A percentile compares a stretch with the other conserved stretches of the same genome.
Evolutionary conservation across 2,797 vertebrate species (phyloP).

Genomic region (Xiphorhynchus erythropygius): DNA sequence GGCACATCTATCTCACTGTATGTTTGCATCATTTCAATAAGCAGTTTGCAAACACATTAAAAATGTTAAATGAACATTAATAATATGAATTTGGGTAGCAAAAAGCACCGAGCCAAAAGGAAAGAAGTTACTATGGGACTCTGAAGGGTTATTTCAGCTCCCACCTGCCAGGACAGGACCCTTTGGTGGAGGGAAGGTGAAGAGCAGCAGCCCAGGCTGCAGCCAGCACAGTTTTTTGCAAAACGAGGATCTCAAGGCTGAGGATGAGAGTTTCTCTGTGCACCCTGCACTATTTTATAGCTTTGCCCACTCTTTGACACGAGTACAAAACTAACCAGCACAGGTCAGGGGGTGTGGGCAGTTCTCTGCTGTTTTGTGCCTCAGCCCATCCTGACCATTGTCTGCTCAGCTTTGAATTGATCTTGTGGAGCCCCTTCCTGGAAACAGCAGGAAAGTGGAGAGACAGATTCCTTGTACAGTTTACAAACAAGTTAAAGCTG

Average conservation of each 20-base stretch:
- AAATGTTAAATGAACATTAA: background rate
- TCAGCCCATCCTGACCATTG: background rate
- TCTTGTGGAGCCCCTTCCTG: background rate
- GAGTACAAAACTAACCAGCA: background rate
- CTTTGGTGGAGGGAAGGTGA: background rate
- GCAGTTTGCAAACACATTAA: background rate
- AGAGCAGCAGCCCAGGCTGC: background rate
- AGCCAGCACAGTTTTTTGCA: background rate
- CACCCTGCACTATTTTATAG: background rate
- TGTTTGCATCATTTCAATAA: background rate
- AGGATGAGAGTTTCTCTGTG: background rate
- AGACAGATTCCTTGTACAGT: background rate
- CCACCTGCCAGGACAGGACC: background rate
- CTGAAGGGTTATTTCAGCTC: background rate
- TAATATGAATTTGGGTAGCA: background rate
- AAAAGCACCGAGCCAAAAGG: background rate
- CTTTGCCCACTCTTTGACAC: background rate
- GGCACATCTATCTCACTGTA: background rate
- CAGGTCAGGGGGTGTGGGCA: background rate
- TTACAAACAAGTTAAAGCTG: background rate
- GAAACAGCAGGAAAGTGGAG: background rate
- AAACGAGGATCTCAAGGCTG: background rate
- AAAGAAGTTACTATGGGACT: background rate
- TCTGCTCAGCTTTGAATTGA: background rate
- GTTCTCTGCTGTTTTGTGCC: background rate